A percentile compares a stretch with the other conserved stretches of the same genome.
Evolutionary conservation across 2,888 invertebrate species (phyloP).

Genomic region (Peribatodes rhomboidaria): DNA sequence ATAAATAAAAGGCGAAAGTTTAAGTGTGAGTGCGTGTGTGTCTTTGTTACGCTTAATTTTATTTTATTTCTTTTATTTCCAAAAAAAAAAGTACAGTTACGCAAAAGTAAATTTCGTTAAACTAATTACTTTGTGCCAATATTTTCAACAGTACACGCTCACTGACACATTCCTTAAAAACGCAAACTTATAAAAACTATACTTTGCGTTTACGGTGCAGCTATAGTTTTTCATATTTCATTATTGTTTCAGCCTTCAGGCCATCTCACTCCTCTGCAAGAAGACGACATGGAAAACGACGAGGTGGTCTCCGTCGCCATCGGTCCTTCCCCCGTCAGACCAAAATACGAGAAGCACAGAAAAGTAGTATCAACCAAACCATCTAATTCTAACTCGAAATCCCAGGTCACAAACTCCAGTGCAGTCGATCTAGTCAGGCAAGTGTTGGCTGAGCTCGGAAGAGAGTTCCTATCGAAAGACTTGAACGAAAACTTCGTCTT

Average conservation of each 20-base stretch:
- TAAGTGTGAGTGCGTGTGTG: too few relatives aligned
- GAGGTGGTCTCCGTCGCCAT: conserved; percentile 80
- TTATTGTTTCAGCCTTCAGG: conserved; percentile 70
- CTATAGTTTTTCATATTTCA: background rate
- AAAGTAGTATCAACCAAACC: conserved; percentile 42
- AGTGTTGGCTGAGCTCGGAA: conserved; percentile 67
- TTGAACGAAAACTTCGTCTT: conserved; percentile 80
- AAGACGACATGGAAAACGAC: conserved; percentile 79
- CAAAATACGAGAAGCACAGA: conserved; percentile 71
- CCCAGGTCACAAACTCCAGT: conserved; percentile 42
- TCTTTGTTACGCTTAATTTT: too few relatives aligned
- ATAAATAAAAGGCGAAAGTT: too few relatives aligned
- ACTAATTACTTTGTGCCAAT: too few relatives aligned
- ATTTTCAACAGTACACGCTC: too few relatives aligned
- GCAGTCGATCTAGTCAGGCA: conserved; percentile 68
- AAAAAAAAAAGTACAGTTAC: too few relatives aligned
- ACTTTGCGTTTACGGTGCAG: too few relatives aligned
- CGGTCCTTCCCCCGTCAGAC: conserved; percentile 72
- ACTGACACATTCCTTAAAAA: too few relatives aligned
- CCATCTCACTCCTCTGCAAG: conserved; percentile 71
- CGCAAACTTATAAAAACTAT: too few relatives aligned
- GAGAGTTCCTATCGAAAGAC: conserved; percentile 69
- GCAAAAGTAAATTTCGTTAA: too few relatives aligned
- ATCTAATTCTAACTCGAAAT: conserved; percentile 48
- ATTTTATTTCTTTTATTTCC: too few relatives aligned